A percentile compares a stretch with the other conserved stretches of the same genome.
phyloP scores from a whole-genome alignment of 2,888 invertebrate species.

The Hypsopygia costalis region DNA sequence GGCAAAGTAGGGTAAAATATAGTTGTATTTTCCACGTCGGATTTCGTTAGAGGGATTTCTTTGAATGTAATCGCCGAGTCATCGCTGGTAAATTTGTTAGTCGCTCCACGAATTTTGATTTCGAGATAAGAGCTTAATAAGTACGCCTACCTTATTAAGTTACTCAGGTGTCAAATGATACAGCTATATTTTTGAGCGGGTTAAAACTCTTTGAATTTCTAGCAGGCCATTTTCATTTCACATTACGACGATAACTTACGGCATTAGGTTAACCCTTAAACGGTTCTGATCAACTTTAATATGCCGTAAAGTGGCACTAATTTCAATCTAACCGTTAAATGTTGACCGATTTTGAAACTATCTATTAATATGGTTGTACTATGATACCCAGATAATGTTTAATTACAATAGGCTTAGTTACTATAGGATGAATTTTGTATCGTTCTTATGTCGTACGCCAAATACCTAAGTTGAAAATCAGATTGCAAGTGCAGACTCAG shows the following conservation, averaged over 20 bases:
- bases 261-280: not conserved
- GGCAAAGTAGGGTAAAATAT: slow-evolving; percentile 34
- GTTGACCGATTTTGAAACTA: not conserved
- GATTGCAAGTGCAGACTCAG: too few relatives aligned
- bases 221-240: not conserved
- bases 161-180: slow-evolving; percentile 22
- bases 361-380: not conserved
- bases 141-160: slow-evolving; percentile 28
- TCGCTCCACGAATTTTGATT: slow-evolving; percentile 50
- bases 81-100: slow-evolving; percentile 56
- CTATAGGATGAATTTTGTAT: too few relatives aligned
- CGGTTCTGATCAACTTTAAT: not conserved
- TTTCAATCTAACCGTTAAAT: not conserved
- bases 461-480: too few relatives aligned
- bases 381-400: too few relatives aligned
- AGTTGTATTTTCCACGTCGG: slow-evolving; percentile 39
- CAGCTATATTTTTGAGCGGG: slow-evolving; percentile 18
- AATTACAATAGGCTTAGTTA: too few relatives aligned
- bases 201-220: slow-evolving; percentile 5
- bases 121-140: slow-evolving; percentile 38
- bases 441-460: too few relatives aligned
- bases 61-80: slow-evolving; percentile 38
- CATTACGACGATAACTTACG: too few relatives aligned
- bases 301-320: not conserved
- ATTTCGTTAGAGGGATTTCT: slow-evolving; percentile 26